These are phyloP conservation scores for Bombus confusus DNA, from an alignment of 1,140 invertebrate species.

Conservation along the genomic window DNA sequence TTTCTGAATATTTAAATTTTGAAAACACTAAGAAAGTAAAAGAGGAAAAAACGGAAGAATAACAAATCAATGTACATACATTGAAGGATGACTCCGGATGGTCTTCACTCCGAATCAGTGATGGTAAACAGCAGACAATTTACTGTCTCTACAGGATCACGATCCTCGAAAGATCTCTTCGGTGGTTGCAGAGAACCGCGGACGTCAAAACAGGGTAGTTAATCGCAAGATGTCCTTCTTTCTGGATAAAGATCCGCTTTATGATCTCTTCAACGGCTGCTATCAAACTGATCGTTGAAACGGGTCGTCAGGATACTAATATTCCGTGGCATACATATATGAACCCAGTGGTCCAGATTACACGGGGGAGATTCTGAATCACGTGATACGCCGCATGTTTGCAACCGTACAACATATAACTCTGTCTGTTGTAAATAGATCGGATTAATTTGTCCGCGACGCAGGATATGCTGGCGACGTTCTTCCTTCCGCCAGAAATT, in stretches of 20 bases:
- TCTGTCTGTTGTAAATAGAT: constrained; percentile 26
- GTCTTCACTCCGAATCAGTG: neutral
- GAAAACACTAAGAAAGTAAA: neutral
- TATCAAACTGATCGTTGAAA: constrained; percentile 76
- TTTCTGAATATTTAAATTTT: neutral
- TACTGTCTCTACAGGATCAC: neutral
- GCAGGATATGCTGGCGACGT: neutral
- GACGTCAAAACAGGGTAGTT: neutral
- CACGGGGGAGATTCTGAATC: constrained; percentile 70
- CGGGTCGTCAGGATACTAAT: constrained; percentile 73
- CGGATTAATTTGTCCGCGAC: neutral
- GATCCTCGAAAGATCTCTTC: neutral
- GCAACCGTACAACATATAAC: constrained; percentile 40
- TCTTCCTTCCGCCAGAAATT: constrained; percentile 2
- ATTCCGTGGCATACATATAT: constrained; percentile 65
- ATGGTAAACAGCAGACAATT: no score
- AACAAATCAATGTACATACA: constrained; percentile 42
- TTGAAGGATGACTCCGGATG: neutral
- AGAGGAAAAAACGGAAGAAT: neutral
- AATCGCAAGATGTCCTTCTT: constrained; percentile 28
- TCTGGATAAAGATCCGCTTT: constrained; percentile 59
- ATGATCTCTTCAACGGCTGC: constrained; percentile 71
- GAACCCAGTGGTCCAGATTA: constrained; percentile 56
- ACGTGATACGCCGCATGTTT: constrained; percentile 55
- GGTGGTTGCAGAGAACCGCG: no score